phyloP scores from a whole-genome alignment of 1,140 invertebrate species.

The Drosophila kepulauana region DNA sequence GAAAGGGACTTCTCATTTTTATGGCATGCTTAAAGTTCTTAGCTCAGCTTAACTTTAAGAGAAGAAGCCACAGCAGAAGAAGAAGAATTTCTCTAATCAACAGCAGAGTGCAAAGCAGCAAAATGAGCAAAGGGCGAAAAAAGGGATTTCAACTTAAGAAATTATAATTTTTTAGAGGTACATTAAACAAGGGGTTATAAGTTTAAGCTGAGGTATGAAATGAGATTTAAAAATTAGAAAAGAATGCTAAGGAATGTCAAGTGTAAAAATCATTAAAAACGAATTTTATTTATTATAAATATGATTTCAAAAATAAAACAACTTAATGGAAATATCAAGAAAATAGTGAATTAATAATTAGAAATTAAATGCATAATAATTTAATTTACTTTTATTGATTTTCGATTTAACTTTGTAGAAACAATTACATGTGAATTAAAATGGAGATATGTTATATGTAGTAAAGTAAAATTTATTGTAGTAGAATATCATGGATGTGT shows the following conservation, averaged over 20 bases:
- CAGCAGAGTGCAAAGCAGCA: neutral
- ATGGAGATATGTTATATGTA: no score
- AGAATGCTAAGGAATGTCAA: neutral
- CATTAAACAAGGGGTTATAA: neutral
- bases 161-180: slow-evolving; percentile 1
- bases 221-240: neutral
- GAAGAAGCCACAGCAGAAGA: slow-evolving; percentile 1
- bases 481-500: no score
- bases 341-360: no score
- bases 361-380: no score
- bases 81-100: slow-evolving; percentile 39
- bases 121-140: neutral
- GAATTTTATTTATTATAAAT: no score
- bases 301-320: no score
- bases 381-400: no score
- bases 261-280: neutral
- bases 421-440: no score
- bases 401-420: no score
- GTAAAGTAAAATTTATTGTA: no score
- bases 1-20: slow-evolving; percentile 24
- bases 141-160: slow-evolving; percentile 9
- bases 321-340: no score
- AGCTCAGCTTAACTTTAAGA: slow-evolving; percentile 39
- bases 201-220: neutral
- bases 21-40: slow-evolving; percentile 34